phyloP scores from a whole-genome alignment of 2,888 invertebrate genomes.

The Bursaphelenchus okinawaensis region DNA sequence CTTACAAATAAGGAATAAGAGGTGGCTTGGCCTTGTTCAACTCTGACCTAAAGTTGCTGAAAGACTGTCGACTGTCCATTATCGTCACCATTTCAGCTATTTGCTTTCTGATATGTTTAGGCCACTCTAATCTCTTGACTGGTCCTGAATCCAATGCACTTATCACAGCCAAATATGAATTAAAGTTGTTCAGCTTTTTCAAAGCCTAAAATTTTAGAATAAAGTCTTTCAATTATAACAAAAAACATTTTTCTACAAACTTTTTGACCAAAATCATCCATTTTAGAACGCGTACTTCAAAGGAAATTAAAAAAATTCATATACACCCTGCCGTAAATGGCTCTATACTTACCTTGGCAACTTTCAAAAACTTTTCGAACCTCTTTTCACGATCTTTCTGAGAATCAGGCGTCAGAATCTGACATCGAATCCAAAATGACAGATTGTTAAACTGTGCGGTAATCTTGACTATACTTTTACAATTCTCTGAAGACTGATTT shows the following conservation, averaged over 20 bases:
- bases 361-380: slow-evolving; percentile 74
- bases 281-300: no score
- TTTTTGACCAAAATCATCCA: no score
- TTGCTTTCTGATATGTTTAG: slow-evolving; percentile 57
- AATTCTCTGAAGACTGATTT: slow-evolving; percentile 91
- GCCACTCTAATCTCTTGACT: slow-evolving; percentile 71
- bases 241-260: no score
- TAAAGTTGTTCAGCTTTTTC: slow-evolving; percentile 94
- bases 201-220: slow-evolving; percentile 66
- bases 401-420: slow-evolving; percentile 82
- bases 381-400: slow-evolving; percentile 91
- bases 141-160: slow-evolving; percentile 96
- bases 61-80: slow-evolving; percentile 95
- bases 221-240: not conserved
- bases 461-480: slow-evolving; percentile 89
- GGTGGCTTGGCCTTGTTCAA: slow-evolving; percentile 90
- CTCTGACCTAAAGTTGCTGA: slow-evolving; percentile 89
- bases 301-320: no score
- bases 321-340: no score
- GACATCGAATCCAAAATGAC: slow-evolving; percentile 72
- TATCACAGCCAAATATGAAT: slow-evolving; percentile 89
- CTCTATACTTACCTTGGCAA: slow-evolving; percentile 75
- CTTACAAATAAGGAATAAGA: slow-evolving; percentile 97
- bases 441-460: slow-evolving; percentile 95
- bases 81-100: slow-evolving; percentile 80